Evolutionary conservation across 2,113 vertebrate species (phyloP).

Genomic region (Pituophis catenifer): DNA sequence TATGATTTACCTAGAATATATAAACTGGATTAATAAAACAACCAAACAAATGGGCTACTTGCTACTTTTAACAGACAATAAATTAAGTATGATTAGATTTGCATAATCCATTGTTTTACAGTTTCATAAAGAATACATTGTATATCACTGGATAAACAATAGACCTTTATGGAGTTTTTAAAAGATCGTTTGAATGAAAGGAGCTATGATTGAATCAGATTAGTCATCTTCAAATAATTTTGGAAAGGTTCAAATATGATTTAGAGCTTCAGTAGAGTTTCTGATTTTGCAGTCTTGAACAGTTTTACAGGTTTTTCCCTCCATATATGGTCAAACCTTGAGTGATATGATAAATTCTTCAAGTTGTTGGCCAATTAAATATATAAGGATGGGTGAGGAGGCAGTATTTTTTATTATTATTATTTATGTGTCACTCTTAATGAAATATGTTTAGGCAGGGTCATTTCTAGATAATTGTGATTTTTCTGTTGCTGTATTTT

Average conservation of each 20-base stretch:
- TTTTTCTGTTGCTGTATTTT: not conserved
- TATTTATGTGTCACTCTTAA: not conserved
- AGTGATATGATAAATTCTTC: not conserved
- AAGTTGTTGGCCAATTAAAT: not conserved
- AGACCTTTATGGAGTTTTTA: not conserved
- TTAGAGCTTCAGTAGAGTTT: not conserved
- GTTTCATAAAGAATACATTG: not conserved
- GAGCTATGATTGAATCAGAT: not conserved
- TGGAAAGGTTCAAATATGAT: not conserved
- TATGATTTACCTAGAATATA: not conserved
- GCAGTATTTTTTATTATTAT: not conserved
- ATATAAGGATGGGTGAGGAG: not conserved
- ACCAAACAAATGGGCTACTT: not conserved
- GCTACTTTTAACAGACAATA: not conserved
- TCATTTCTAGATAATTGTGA: not conserved
- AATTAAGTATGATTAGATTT: not conserved
- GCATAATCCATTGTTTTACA: not conserved
- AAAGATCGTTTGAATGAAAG: not conserved
- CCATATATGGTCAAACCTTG: not conserved
- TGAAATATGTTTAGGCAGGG: not conserved
- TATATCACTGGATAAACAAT: not conserved
- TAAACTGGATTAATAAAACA: not conserved
- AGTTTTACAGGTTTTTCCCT: not conserved
- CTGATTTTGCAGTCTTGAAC: not conserved
- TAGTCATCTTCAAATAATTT: not conserved